Evolutionary conservation across 1,140 invertebrate genomes (phyloP).

Genomic region (Drosophila pseudoananassae): DNA sequence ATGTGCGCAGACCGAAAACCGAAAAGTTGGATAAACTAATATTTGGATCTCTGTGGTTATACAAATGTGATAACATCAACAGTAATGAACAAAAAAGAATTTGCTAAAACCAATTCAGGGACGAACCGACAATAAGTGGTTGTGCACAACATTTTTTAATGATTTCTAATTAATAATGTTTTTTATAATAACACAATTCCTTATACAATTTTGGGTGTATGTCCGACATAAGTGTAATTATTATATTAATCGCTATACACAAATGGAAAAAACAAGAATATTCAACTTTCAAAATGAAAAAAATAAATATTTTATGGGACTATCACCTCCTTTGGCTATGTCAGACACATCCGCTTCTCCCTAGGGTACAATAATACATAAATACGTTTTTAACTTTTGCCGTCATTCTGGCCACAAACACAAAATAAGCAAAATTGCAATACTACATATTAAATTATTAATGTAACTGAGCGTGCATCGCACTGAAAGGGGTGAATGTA

Average conservation of each 20-base stretch:
- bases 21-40: constrained; percentile 66
- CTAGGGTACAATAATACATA: constrained; percentile 32
- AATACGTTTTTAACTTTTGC: constrained; percentile 57
- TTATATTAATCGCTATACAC: no score
- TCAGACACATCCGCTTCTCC: constrained; percentile 8
- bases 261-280: no score
- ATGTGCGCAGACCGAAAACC: constrained; percentile 54
- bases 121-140: background rate
- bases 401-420: constrained; percentile 31
- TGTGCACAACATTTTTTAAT: background rate
- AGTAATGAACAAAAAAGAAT: constrained; percentile 29
- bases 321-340: background rate
- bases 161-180: background rate
- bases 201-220: no score
- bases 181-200: background rate
- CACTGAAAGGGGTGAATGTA: constrained; percentile 7
- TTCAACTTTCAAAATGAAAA: no score
- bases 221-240: no score
- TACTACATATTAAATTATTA: constrained; percentile 49
- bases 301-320: no score
- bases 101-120: constrained; percentile 8
- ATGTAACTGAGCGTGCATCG: constrained; percentile 44
- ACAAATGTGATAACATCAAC: constrained; percentile 63
- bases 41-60: constrained; percentile 68
- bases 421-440: constrained; percentile 48